A percentile compares a stretch with the other conserved stretches of the same genome.
Evolutionary conservation across 2,113 vertebrate genomes (phyloP).

Genomic region (Chaetops frenatus): DNA sequence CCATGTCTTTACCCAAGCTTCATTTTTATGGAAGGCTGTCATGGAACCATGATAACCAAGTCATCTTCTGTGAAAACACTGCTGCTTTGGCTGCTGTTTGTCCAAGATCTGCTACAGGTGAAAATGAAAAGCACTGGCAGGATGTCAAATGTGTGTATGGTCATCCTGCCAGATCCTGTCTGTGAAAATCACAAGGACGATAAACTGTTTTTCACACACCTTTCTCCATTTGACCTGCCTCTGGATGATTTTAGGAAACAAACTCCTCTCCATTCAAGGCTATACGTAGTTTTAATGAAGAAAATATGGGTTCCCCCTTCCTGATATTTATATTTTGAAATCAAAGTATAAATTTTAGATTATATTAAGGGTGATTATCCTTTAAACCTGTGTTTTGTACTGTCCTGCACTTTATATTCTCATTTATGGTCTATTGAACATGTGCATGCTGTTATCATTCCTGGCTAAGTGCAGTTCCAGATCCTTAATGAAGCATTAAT

Average conservation of each 20-base stretch:
- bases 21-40: background rate
- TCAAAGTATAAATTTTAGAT: background rate
- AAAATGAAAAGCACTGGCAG: background rate
- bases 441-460: background rate
- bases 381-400: background rate
- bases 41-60: background rate
- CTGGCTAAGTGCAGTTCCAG: background rate
- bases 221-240: background rate
- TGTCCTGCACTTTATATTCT: background rate
- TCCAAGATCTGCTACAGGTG: background rate
- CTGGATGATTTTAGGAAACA: background rate
- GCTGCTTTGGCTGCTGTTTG: background rate
- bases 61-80: background rate
- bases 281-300: background rate
- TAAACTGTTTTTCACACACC: background rate
- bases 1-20: background rate
- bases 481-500: slow-evolving; percentile 3
- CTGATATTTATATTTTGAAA: background rate
- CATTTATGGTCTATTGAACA: background rate
- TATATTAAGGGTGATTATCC: background rate
- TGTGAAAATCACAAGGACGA: background rate
- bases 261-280: background rate
- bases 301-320: background rate
- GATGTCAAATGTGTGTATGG: background rate
- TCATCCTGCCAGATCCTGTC: background rate